These are phyloP conservation scores for Acropora tenuis DNA, from an alignment of 64 coral and sea anemone species.

Conservation along the genomic window DNA sequence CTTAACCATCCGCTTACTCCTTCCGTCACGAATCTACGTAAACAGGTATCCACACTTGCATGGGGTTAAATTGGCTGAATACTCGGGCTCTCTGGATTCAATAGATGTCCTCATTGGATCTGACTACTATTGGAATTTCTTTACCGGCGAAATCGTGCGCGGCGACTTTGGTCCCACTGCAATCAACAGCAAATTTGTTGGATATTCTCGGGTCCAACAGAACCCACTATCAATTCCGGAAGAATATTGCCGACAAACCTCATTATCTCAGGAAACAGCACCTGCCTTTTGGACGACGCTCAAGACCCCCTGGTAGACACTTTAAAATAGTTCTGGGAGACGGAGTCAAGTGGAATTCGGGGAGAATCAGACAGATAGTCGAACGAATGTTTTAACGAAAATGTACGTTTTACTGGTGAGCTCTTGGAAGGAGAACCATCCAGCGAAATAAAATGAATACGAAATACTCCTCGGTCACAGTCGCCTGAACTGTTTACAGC, in stretches of 20 bases:
- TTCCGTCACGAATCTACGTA: neutral
- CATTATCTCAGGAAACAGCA: neutral
- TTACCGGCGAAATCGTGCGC: neutral
- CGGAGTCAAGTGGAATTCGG: neutral
- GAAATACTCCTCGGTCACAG: too few relatives aligned
- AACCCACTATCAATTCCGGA: neutral
- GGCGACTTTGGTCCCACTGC: neutral
- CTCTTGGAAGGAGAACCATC: neutral
- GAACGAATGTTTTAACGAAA: neutral
- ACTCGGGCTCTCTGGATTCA: neutral
- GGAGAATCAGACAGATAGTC: neutral
- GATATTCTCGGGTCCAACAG: neutral
- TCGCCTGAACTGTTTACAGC: neutral
- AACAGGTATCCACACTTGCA: neutral
- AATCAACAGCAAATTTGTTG: neutral
- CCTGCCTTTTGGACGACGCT: neutral
- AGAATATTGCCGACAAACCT: neutral
- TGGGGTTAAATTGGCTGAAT: neutral
- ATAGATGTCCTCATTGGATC: constrained; percentile 22
- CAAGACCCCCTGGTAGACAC: neutral
- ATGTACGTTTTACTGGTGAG: neutral
- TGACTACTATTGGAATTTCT: neutral
- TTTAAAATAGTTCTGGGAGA: constrained; percentile 57
- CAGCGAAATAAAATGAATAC: neutral
- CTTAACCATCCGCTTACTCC: neutral